Evolutionary conservation across 2,888 invertebrate genomes (phyloP), one percentile per base, ranked within the genome.

Genomic region (Diarsia mendica): DNA sequence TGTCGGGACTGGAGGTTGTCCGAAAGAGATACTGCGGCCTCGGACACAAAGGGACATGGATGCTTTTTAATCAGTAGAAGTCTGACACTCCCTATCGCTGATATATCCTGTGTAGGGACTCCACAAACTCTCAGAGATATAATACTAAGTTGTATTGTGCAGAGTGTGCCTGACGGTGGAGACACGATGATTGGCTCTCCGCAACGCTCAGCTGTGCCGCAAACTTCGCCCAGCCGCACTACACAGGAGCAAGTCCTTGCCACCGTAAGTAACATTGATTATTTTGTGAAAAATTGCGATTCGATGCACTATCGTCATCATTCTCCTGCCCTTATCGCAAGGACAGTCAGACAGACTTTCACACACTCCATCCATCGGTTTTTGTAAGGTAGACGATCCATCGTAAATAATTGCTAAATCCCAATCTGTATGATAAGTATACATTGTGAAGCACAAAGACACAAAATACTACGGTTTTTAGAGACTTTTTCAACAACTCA

Each of bases 91-190:
- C n/a, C n/a, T n/a, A n/a, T n/a, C n/a, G n/a, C n/a, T n/a, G n/a
- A n/a, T n/a, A 39, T 5, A 39, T 39, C 39, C 39, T 39, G 39
- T 39, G 39, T 39, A 0, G 8, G 39, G 39, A 8, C 39, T 39
- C 39, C 8, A 39, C 39, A 39, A 39, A 39, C 39, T 39, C 61
- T n/a, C 28, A 20, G 58, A 39, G 15, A 18, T 53, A 20, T 58
- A 55, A 58, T 53, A 73, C 20, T 60, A 44, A 61, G 64, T 69
- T 60, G 23, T 66, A 65, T 46, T 79, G 75, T 83, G 1, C 87
- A 96, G 96, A 96, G 96, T 69, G 96, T 96, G 0, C 95, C 95
- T 0, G 96, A 96, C 64, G 93, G 94, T 0, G 90, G 85, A 0
- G 95, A 95, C 15, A 89, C 93, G 0, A 82, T 90, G 5, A 90